Evolutionary conservation across 2,113 vertebrate genomes (phyloP).

Genomic region (Grammomys dolichurus): DNA sequence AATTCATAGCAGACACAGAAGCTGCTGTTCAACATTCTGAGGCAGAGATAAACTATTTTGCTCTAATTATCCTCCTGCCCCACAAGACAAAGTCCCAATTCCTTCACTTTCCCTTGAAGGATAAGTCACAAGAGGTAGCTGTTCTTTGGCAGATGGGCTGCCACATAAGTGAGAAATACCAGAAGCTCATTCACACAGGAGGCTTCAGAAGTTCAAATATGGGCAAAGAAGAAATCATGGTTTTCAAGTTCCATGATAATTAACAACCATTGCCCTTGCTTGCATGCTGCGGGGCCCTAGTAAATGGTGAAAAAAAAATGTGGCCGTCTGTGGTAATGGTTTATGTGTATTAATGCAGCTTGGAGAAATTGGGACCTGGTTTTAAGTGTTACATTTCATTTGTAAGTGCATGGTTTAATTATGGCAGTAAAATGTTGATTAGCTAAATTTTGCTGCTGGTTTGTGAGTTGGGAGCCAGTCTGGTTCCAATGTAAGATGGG

Average conservation of each 20-base stretch:
- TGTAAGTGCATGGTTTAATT: conserved; percentile 87
- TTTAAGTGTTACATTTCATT: conserved; percentile 87
- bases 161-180: neutral
- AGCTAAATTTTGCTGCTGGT: conserved; percentile 85
- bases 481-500: conserved; percentile 78
- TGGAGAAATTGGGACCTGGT: conserved; percentile 83
- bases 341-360: conserved; percentile 87
- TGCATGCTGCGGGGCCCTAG: conserved; percentile 74
- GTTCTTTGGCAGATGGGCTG: neutral
- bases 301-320: conserved; percentile 86
- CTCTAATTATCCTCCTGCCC: no score
- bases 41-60: neutral
- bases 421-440: conserved; percentile 86
- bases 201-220: conserved; percentile 38
- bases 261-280: conserved; percentile 79
- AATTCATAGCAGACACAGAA: neutral
- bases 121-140: neutral
- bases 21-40: neutral
- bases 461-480: conserved; percentile 84
- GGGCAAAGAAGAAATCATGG: neutral
- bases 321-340: conserved; percentile 83
- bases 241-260: conserved; percentile 74
- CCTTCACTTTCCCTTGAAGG: neutral
- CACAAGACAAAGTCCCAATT: neutral
- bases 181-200: conserved; percentile 21